Conservation (phyloP, 2,797 vertebrate genomes). For the Rhynchotus rufescens region DNA sequence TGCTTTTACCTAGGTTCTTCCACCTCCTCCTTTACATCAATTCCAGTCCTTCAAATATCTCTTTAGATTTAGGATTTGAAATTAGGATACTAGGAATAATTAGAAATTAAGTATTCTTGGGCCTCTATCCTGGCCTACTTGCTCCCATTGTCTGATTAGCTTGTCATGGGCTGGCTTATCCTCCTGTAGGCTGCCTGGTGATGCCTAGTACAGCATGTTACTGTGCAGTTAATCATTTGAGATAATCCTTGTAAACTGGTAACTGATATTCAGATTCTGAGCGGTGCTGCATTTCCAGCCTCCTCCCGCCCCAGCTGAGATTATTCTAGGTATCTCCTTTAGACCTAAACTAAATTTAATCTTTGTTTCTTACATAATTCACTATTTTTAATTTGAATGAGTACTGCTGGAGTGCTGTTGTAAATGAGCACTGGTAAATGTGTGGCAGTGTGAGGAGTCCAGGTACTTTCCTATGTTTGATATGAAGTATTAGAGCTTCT, state of each 20-base stretch:
- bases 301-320: background rate
- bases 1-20: background rate
- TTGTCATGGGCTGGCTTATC: slow-evolving; percentile 25
- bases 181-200: slow-evolving; percentile 3
- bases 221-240: slow-evolving; percentile 65
- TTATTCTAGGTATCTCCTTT: background rate
- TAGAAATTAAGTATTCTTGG: background rate
- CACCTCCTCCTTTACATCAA: background rate
- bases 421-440: background rate
- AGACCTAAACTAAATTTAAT: background rate
- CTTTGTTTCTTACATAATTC: background rate
- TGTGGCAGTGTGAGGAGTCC: background rate
- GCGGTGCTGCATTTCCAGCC: background rate
- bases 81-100: no score
- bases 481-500: background rate
- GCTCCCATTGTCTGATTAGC: background rate
- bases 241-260: slow-evolving; percentile 71
- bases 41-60: background rate
- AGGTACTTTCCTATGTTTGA: background rate
- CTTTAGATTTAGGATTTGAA: background rate
- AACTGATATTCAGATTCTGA: slow-evolving; percentile 63
- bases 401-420: background rate
- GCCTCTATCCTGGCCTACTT: background rate
- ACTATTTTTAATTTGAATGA: background rate
- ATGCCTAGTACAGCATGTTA: slow-evolving; percentile 72